Evolutionary conservation across 2,797 vertebrate species (phyloP), one percentile per base, ranked within the genome.

Genomic region (Thripadectes ignobilis): DNA sequence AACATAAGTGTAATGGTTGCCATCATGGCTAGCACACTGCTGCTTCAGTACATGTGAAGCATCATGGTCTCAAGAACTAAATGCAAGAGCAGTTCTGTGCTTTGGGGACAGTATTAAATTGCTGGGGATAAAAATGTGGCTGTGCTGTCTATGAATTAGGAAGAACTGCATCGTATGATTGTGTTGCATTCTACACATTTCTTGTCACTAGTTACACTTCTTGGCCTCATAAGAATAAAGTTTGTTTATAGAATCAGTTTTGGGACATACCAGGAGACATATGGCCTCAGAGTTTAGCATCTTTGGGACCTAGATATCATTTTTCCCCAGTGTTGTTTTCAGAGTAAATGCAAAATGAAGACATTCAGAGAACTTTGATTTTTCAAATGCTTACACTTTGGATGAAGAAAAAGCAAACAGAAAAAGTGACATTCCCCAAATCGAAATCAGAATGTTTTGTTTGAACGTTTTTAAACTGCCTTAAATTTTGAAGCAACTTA

Each of bases 361-460:
- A 4, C 1, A 32, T 63, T 67, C 80, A 10, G 22, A 22, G 21
- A 62, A 74, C 11, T 43, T 39, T 2, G 22, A 46, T 71, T 92
- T 92, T 84, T 57, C 1, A 85, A 72, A 78, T 49, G 5, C 0
- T 74, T 84, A 46, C 7, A 5, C 1, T 61, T 29, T 22, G 9
- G 17, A 46, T 55, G 81, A 14, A 57, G 26, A 24, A 78, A 89
- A 85, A 46, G 0, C 8, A 49, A 54, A 61, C 18, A 34, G 0
- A 14, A 39, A 52, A 86, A 46, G 1, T 0, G 3, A 13, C 2
- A 24, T 13, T 2, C 2, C 2, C 0, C 2, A 22, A 5, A 58
- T 85, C 7, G 10, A 72, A 73, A 38, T 2, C 1, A 23, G 45
- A 89, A 32, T 1, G 0, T 16, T 32, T 89, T 49, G 7, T 6